These are phyloP conservation scores for Actinopyga echinites DNA, from an alignment of 53 echinoderm and acorn worm genomes.

Conservation along the genomic window DNA sequence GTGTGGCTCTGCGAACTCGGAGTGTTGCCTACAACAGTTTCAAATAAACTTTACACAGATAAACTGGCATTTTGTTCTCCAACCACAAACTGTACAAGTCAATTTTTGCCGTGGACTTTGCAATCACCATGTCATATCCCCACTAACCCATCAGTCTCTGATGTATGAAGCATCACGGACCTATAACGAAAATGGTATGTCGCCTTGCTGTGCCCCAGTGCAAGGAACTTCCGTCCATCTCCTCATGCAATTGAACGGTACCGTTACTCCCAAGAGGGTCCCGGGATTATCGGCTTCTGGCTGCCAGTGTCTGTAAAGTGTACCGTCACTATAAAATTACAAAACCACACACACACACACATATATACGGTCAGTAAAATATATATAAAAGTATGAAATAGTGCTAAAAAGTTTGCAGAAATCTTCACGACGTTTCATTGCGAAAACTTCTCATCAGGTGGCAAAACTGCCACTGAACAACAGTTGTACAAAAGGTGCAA, in stretches of 20 bases:
- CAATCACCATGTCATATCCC: not conserved
- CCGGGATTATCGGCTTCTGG: slow-evolving; percentile 2
- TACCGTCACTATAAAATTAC: not conserved
- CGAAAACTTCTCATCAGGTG: too few relatives aligned
- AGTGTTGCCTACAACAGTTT: slow-evolving; percentile 19
- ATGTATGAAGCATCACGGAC: not conserved
- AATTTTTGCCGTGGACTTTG: slow-evolving; percentile 15
- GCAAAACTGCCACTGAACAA: too few relatives aligned
- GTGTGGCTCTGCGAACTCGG: not conserved
- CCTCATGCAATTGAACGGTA: not conserved
- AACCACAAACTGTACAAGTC: not conserved
- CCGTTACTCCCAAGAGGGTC: not conserved
- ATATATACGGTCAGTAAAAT: too few relatives aligned
- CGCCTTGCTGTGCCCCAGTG: slow-evolving; percentile 15
- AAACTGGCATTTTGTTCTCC: not conserved
- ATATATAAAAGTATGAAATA: too few relatives aligned
- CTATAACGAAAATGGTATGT: not conserved
- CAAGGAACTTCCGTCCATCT: not conserved
- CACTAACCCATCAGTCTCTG: not conserved
- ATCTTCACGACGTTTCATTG: too few relatives aligned
- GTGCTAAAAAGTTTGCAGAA: too few relatives aligned
- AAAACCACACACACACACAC: too few relatives aligned
- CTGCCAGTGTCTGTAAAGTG: not conserved
- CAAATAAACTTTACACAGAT: not conserved
- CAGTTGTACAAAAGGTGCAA: too few relatives aligned